Evolutionary conservation across 2,113 vertebrate genomes (phyloP).

Genomic region (Sylvia atricapilla): DNA sequence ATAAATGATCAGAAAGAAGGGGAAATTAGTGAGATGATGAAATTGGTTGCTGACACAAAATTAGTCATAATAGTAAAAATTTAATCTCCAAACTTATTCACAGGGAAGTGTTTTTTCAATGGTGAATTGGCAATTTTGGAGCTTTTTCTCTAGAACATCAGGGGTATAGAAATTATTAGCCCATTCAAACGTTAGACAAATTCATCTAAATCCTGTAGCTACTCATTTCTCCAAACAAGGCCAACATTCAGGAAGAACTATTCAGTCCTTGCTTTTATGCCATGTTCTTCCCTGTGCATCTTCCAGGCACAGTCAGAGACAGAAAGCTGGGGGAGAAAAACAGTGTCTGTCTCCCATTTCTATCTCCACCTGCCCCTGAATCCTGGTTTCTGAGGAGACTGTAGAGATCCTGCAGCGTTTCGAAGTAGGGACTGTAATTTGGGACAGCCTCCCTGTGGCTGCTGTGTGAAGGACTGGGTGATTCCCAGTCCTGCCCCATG

Average conservation of each 20-base stretch:
- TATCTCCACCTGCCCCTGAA: no score
- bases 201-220: background rate
- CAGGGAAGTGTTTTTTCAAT: background rate
- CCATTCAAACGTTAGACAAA: background rate
- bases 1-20: background rate
- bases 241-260: background rate
- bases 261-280: background rate
- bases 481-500: background rate
- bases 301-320: background rate
- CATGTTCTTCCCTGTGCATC: background rate
- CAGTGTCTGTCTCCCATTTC: background rate
- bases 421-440: accelerated
- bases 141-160: background rate
- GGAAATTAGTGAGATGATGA: background rate
- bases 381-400: background rate
- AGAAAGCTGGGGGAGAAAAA: background rate
- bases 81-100: background rate
- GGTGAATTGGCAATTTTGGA: background rate
- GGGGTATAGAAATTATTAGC: background rate
- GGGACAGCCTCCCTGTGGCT: background rate
- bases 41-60: background rate
- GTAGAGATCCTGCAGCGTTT: background rate
- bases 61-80: background rate
- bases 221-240: background rate
- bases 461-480: background rate